A percentile compares a stretch with the other conserved stretches of the same genome.
phyloP scores from a whole-genome alignment of 35 echinoderm and acorn worm species.

The Strongylocentrotus purpuratus region DNA sequence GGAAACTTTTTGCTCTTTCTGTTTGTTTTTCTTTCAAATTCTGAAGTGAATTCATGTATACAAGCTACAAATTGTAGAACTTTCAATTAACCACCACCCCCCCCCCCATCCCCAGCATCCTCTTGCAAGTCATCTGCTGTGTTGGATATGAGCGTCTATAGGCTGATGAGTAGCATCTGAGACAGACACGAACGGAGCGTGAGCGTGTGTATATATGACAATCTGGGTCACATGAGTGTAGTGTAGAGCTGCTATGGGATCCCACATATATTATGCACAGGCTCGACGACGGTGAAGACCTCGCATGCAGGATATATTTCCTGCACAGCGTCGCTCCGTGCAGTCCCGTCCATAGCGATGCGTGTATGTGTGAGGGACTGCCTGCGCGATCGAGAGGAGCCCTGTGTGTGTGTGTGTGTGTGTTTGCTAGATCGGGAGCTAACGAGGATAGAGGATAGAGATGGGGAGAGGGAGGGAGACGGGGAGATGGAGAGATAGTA shows the following conservation, averaged over 20 bases:
- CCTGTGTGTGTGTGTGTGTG: background rate
- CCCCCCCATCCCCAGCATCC: too few relatives aligned
- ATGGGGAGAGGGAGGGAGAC: background rate
- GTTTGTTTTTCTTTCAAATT: too few relatives aligned
- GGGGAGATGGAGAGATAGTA: background rate
- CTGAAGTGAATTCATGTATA: too few relatives aligned
- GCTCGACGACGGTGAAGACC: background rate
- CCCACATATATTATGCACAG: slow-evolving; percentile 1
- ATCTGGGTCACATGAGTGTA: background rate
- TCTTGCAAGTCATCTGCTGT: background rate
- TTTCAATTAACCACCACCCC: too few relatives aligned
- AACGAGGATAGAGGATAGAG: background rate
- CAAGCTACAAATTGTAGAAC: too few relatives aligned
- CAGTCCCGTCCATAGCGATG: background rate
- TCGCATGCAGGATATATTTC: slow-evolving; percentile 8
- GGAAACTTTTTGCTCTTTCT: too few relatives aligned
- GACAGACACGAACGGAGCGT: background rate
- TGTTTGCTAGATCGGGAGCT: background rate
- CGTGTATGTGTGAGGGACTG: background rate
- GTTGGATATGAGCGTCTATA: background rate
- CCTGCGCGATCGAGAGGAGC: background rate
- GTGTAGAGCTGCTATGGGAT: background rate
- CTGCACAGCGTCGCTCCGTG: background rate
- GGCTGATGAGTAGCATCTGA: background rate
- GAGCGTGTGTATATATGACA: background rate